Evolutionary conservation across 1,140 invertebrate species (phyloP), one percentile per base, ranked within the genome.

Genomic region (Papilio dardanus): DNA sequence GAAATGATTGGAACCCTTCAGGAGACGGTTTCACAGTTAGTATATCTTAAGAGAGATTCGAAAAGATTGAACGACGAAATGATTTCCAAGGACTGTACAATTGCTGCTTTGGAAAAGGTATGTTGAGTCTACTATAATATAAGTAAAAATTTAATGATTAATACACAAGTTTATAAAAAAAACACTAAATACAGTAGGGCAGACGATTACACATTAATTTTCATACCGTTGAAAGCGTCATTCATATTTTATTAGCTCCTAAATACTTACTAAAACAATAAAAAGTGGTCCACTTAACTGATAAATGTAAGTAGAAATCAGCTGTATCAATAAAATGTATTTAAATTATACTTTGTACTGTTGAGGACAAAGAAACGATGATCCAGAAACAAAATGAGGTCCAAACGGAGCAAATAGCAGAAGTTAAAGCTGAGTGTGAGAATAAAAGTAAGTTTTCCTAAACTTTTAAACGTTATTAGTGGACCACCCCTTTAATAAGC

Each of bases 1-100:
- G 89, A 94, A 85, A 91, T 94, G 85, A 92, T 94, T 35, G 87
- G 77, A 24, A 93, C 91, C 74, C 83, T 93, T 54, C 92, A 94
- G 80, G 86, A 91, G 58, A 92, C 91, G 7, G 89, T 94, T 24
- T 90, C 92, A 16, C 89, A 93, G 37, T 76, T 94, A 14, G 86
- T 93, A 46, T 90, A 90, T 82, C 75, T 93, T 7, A 94, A 93
- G 85, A 83, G 88, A 54, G 92, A 93, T 58, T 75, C 88, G 3
- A 93, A 93, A 81, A 88, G 84, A 73, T 82, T 91, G 42, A 89
- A 87, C 76, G 89, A 93, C 8, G 89, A 93, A 79, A 83, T 91
- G 69, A 24, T 71, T 74, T 74, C 83, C 7, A 92, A 88, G 78
- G 88, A 93, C 62, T 77, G 76, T 10, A 79, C 68, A 24, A 89